Base-by-base conservation (phyloP, 2,888 invertebrate species). In the Helleia helle region DNA sequence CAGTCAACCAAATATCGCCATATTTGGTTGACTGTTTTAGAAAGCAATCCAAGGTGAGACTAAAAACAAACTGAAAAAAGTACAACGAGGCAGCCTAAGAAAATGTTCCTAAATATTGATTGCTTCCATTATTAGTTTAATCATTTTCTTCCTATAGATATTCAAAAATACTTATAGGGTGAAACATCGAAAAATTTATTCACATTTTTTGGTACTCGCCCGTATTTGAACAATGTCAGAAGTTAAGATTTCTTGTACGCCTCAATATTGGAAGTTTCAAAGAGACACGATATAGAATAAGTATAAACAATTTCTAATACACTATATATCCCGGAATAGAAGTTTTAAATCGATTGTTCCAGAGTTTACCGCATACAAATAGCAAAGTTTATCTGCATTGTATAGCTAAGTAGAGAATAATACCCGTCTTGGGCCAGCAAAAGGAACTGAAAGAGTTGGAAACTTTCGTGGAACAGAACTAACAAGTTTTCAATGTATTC, bases 301-400 rank as follows among this genome's bases (percentile, higher is more conserved):
- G 28, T 26, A 38, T 38, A 12, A 24, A 30, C 13, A 7, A 29
- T 2, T 22, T 28, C 36, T 14, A 36, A 27, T 27, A 28, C 22
- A 41, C 12, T 36, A 22, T 36, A 9, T 14, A 22, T 17, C n/a
- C n/a, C n/a, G n/a, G 9, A 15, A 36, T 30, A 31, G 30, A 38
- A 42, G 31, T 42, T 42, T 42, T 18, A 31, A 30, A 38, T 38
- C 25, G 30, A 29, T 38, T 38, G 41, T 37, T 42, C 30, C 18
- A 25, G 37, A 42, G 41, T 38, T 42, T 14, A 38, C 41, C 41
- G 25, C 41, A 42, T 37, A 28, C 26, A 24, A 22, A 22, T 34
- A 34, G 29, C 18, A 9, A 42, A 42, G 41, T 42, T 42, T 24
- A 26, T 4, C 37, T 9, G 34, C 12, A 8, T 18, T 12, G 17